Base-by-base conservation (phyloP, 2,888 invertebrate genomes). In the Penaeus monodon region DNA sequence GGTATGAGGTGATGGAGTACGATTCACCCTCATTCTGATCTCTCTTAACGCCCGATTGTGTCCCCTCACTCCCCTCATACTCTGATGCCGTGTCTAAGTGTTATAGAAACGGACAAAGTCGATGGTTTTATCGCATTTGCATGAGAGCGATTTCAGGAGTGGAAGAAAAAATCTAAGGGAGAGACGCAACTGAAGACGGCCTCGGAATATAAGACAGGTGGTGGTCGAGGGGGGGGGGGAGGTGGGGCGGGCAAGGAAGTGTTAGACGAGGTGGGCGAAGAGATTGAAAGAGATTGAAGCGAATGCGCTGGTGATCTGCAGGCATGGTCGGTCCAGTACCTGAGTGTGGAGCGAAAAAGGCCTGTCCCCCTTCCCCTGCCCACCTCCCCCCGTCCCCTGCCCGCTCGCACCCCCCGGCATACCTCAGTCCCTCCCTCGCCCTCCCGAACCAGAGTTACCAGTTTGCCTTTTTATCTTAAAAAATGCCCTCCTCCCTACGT, bases 371-470 rank as follows among this genome's bases (percentile, higher is more conserved):
- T 44, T 8, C 24, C 38, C 20, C 38, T 22, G 27, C 77, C 77
- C n/a, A 57, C 77, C 49, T 57, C 49, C 77, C 77, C 38, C 73
- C 7, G 29, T 73, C 29, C 73, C 57, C 49, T 10, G 49, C 76
- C 76, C 49, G 76, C 44, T 44, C 38, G 3, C 22, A n/a, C 57
- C n/a, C 77, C 77, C 77, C 77, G 27, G 29, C 77, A 77, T 57
- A 77, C 77, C 77, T 73, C 73, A 27, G 29, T 73, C 29, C 73
- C 57, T 63, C 76, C 76, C 49, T 44, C 44, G n/a, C 76, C 76
- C 76, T 76, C 76, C 76, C 76, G 10, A 44, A 12, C 24, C 38
- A 14, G 24, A 44, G 76, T 49, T 76, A n/a, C 76, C 76, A 38
- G 76, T 44, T 76, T 27, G 44, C 27, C 22, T n/a, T 76, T 44